phyloP scores from a whole-genome alignment of 2,888 invertebrate species.

The Protonemura montana region DNA sequence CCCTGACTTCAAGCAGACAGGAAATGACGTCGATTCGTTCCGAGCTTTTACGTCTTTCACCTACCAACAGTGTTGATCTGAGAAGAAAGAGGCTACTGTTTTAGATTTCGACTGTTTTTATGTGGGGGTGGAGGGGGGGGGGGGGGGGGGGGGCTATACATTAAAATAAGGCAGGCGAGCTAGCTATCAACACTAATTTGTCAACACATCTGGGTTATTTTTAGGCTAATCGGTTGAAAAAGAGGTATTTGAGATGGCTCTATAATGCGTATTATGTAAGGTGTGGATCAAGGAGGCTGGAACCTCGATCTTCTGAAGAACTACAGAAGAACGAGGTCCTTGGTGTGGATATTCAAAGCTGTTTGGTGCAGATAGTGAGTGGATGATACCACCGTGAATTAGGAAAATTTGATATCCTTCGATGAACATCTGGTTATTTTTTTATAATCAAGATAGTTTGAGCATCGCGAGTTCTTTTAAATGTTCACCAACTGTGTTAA shows the following conservation, averaged over 20 bases:
- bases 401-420: neutral
- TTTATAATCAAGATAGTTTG: neutral
- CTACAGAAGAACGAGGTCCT: too few species aligned
- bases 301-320: too few species aligned
- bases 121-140: neutral
- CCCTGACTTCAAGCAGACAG: slow-evolving; percentile 34
- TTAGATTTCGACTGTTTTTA: slow-evolving; percentile 42
- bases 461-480: neutral
- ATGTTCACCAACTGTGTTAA: neutral
- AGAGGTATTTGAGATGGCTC: neutral
- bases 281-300: too few species aligned
- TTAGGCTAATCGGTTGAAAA: slow-evolving; percentile 1
- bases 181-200: slow-evolving; percentile 33
- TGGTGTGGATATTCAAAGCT: neutral
- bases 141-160: neutral
- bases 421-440: neutral
- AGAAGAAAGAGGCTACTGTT: slow-evolving; percentile 43
- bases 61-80: slow-evolving; percentile 29
- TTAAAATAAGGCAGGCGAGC: neutral
- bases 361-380: neutral
- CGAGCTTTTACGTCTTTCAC: slow-evolving; percentile 8
- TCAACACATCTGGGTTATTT: slow-evolving; percentile 28
- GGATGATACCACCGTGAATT: neutral
- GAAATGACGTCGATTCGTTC: slow-evolving; percentile 29
- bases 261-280: neutral